Percentiles rank a stretch among this genome's conserved stretches.
phyloP scores from a whole-genome alignment of 2,113 vertebrate genomes.

The Tauraco erythrolophus region DNA sequence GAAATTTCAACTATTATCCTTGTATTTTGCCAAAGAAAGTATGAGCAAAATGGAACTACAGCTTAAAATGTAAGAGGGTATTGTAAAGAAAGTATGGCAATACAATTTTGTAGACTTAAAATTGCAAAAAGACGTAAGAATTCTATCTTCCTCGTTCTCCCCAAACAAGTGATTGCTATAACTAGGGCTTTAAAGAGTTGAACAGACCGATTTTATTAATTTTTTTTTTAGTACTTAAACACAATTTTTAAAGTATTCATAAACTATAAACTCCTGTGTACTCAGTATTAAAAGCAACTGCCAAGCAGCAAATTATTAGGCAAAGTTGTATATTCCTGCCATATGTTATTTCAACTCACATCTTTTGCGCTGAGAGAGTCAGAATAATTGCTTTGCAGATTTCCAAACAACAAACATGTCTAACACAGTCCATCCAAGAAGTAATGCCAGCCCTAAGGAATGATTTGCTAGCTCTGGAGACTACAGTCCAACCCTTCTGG shows the following conservation, averaged over 20 bases:
- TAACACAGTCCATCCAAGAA: conserved; percentile 5
- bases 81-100: not conserved
- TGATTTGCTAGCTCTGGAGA: conserved; percentile 30
- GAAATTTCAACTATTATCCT: not conserved
- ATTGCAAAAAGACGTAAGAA: not conserved
- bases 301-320: not conserved
- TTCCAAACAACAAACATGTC: not conserved
- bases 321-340: not conserved
- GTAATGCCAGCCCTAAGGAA: conserved; percentile 23
- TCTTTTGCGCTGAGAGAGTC: not conserved
- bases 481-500: not conserved
- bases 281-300: not conserved
- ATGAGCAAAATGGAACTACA: not conserved
- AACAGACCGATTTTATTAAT: not conserved
- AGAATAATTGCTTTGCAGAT: not conserved
- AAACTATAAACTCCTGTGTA: not conserved
- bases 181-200: not conserved
- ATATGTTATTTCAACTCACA: conserved; percentile 1
- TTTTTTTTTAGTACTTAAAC: not conserved
- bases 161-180: not conserved
- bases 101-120: not conserved
- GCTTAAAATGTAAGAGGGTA: not conserved
- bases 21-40: not conserved
- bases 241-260: not conserved
- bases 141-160: not conserved